Conservation (phyloP, 2,113 vertebrate species). For the Chunga burmeisteri region DNA sequence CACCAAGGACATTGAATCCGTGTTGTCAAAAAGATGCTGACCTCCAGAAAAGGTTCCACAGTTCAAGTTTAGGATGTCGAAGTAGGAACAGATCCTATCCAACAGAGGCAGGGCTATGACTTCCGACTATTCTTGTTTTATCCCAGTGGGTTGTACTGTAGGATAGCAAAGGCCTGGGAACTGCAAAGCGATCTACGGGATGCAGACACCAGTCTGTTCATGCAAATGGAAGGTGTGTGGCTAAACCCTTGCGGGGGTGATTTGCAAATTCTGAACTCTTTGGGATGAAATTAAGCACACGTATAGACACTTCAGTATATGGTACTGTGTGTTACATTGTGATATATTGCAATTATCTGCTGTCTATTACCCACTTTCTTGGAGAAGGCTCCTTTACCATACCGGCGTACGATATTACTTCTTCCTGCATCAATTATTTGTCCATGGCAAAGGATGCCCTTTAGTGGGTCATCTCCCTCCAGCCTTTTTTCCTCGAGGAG, state of each 20-base stretch:
- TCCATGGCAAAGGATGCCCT: neutral
- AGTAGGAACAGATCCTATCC: neutral
- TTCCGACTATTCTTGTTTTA: neutral
- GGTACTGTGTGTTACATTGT: neutral
- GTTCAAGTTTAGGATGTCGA: neutral
- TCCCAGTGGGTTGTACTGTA: neutral
- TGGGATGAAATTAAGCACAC: neutral
- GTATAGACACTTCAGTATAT: neutral
- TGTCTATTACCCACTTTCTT: neutral
- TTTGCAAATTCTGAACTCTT: neutral
- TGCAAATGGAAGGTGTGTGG: neutral
- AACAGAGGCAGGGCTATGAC: neutral
- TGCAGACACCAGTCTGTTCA: neutral
- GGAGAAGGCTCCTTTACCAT: neutral
- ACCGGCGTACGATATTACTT: accelerated
- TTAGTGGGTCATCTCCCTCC: neutral
- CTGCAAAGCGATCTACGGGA: neutral
- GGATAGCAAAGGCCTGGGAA: neutral
- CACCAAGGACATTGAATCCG: neutral
- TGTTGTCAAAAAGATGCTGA: neutral
- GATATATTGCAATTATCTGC: neutral
- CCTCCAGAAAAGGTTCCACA: neutral
- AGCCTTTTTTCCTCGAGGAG: neutral
- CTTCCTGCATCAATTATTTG: neutral
- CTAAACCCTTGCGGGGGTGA: neutral